Base-by-base conservation (phyloP, 2,113 vertebrate species). In the Oriolus oriolus region DNA sequence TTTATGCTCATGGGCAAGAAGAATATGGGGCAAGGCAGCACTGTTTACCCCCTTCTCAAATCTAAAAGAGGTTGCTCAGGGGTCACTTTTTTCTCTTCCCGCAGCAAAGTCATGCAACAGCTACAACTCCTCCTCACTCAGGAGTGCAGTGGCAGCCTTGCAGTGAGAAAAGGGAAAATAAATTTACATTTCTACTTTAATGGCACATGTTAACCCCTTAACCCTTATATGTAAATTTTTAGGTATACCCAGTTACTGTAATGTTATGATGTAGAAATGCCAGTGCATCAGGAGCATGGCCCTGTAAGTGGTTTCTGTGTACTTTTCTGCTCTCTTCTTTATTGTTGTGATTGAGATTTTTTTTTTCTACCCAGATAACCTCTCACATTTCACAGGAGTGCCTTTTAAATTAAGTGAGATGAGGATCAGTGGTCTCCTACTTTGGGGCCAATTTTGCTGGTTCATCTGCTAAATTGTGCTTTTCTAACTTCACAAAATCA, bases 381-480 rank as follows among this genome's bases (percentile, higher is more conserved):
- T 77, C 74, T 53, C 23, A 50, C 57, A 83, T 82, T 90, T 88
- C 19, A 13, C 33, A 65, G 59, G 54, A 83, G 24, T 56, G 42
- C 50, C 79, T 83, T 39, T 78, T 85, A 68, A 80, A n/a, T 94
- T 61, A 73, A 88, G 37, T 49, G 85, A 73, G 82, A 96, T 94
- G 50, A 37, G 64, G 76, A 91, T 94, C 82, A 92, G 54, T 54
- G 42, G 23, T 85, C 42, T 74, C 47, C 39, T 66, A 26, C 85
- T 80, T 80, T 41, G 68, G 21, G 92, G 71, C 30, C 54, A 49
- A 21, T 88, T 86, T 96, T 87, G 12, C 75, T 92, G 33, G 63
- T 81, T 95, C 79, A 75, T 95, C 83, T 91, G 75, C 87, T 83
- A 87, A 87, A 77, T 52, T 61, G 75, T 80, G 87, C 89, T 85